Conservation (phyloP, 2,888 invertebrate genomes). For the Troides helena region DNA sequence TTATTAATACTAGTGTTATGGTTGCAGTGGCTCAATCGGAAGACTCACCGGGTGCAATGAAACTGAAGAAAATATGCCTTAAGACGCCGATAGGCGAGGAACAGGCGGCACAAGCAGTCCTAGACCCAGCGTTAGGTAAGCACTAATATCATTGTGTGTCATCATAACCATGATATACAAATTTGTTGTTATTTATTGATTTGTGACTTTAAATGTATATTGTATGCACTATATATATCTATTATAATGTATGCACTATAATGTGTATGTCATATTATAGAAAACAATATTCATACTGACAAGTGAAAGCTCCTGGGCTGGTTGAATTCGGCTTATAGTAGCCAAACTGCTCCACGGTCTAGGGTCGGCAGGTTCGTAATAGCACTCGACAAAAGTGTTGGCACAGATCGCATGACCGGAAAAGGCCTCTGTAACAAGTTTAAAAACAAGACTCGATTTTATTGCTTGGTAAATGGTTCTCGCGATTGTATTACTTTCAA, state of each 20-base stretch:
- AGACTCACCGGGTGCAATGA: constrained; percentile 84
- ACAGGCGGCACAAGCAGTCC: constrained; percentile 84
- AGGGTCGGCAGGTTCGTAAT: constrained; percentile 28
- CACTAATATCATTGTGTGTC: not conserved
- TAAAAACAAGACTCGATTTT: constrained; percentile 22
- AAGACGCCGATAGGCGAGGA: constrained; percentile 85
- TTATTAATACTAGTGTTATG: constrained; percentile 36
- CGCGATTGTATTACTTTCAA: constrained; percentile 1
- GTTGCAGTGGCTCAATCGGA: constrained; percentile 84
- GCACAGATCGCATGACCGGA: constrained; percentile 27
- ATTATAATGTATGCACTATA: too few species aligned
- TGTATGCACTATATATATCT: too few species aligned
- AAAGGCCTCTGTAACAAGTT: constrained; percentile 24
- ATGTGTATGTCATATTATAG: not conserved
- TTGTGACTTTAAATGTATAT: too few species aligned
- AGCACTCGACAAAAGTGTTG: constrained; percentile 28
- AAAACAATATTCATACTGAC: not conserved
- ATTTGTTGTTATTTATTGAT: too few species aligned
- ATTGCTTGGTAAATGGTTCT: constrained; percentile 8
- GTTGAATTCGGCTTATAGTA: constrained; percentile 8
- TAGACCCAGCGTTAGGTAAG: constrained; percentile 84
- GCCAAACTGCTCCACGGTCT: constrained; percentile 25
- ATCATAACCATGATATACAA: not conserved
- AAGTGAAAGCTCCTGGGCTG: not conserved
- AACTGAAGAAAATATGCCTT: constrained; percentile 86